Evolutionary conservation across 2,797 vertebrate species (phyloP), one percentile per base, ranked within the genome.

Genomic region (Bryconaethiops microstoma): DNA sequence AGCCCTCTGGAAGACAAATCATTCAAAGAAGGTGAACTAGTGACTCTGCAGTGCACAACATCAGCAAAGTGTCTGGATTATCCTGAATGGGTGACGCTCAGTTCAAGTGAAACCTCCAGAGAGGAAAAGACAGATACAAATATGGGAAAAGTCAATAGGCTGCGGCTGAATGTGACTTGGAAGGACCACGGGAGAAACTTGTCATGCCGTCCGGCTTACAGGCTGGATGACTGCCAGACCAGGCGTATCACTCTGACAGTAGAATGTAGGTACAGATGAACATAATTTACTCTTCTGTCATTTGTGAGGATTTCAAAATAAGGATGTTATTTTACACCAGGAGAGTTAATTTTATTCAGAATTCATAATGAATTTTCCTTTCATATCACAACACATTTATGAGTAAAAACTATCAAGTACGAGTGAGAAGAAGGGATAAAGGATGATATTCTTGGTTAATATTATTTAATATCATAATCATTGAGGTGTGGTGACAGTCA

Each of bases 31-130:
- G 5, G 0, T n/a, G 2, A 0, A 0, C 5, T 0, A 0, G 39
- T 91, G n/a, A 82, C 1, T 0, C 65, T 93, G 48, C 54, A 0
- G 0, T 94, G 92, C 79, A 86, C 76, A 40, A 92, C 90, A 29
- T 35, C 1, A 16, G 2, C 0, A 6, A 63, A 72, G 7, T 94
- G 93, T 79, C 0, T 0, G 5, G 10, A 0, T 52, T 0, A 1
- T 0, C 88, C 5, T 39, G 0, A 67, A 63, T 91, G n/a, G 73
- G 0, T 13, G 13, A 0, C 0, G 2, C 8, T n/a, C 23, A 39
- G 1, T 2, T 9, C 40, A 59, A 23, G 1, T 3, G 0, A 0
- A 13, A 0, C 2, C 0, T 0, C 1, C 0, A 0, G 0, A 0
- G 0, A 14, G 6, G 5, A 2, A 7, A 9, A 12, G 0, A 2